Base-by-base conservation (phyloP, 30 jellyfish, hydroid and myxozoan genomes). In the Aurelia aurita complex sp. Pacific region DNA sequence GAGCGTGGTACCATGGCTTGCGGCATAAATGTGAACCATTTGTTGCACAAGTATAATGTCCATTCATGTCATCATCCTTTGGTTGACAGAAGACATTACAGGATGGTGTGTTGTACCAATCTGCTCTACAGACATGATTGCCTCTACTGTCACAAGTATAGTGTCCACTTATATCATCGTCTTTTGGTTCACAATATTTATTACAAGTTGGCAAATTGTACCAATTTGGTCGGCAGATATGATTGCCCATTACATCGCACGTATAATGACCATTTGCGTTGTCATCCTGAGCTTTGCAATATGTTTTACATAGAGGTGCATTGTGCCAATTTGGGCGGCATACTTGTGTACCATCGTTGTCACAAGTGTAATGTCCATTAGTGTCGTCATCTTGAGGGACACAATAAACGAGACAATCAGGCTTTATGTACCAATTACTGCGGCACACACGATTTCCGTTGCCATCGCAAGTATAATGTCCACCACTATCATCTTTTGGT, bases 91-190 rank as follows among this genome's bases (percentile, higher is more conserved):
- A 85, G 2, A 35, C 17, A 7, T 69, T 81, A 86, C 96, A 86
- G 19, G 59, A 29, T 11, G 79, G 77, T 3, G 19, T 59, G 6
- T 55, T 50, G 77, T 73, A 66, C 96, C 96, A 86, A 13, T 76
- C 74, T 67, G 85, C 13, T 46, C 74, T 61, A 40, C 96, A 86
- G 53, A 76, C 46, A 7, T 64, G 84, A 9, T 74, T 46, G 0
- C 96, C 96, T 32, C 79, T 86, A 0, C 36, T 67, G 34, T 90
- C 17, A 70, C 96, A 86, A 42, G 73, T 86, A 23, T 83, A 83
- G 42, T 83, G 92, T 14, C 92, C 92, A 42, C 55, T 51, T 23
- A 38, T 50, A 33, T 73, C 86, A 3, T 80, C 90, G 35, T 83
- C 87, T 23, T 38, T 65, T 29, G 92, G 80, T 11, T 38, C 50